Conservation (phyloP, 2,113 vertebrate genomes). For the Gymnogyps californianus region DNA sequence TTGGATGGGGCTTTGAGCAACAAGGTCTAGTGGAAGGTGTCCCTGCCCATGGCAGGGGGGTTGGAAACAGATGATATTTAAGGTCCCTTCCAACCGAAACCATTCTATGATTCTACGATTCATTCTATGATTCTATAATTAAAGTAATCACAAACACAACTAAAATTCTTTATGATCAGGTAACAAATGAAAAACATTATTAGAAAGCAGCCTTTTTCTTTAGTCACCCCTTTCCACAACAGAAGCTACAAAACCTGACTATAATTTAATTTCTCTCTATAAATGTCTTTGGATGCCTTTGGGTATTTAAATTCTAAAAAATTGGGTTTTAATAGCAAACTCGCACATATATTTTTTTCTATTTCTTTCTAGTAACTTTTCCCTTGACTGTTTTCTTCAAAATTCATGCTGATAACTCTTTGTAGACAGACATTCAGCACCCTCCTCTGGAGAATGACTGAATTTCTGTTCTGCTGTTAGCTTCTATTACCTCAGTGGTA, state of each 20-base stretch:
- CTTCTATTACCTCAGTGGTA: not conserved
- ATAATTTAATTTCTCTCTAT: not conserved
- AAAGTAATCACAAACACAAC: not conserved
- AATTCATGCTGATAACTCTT: not conserved
- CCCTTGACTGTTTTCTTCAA: not conserved
- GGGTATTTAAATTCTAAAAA: not conserved
- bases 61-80: too few relatives aligned
- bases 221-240: not conserved
- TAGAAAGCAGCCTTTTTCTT: not conserved
- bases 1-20: too few relatives aligned
- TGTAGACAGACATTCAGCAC: conserved; percentile 17
- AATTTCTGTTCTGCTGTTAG: conserved; percentile 6
- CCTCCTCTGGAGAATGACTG: conserved; percentile 40
- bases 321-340: not conserved
- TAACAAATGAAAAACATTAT: not conserved
- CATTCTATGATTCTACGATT: too few relatives aligned
- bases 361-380: not conserved
- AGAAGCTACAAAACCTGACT: not conserved
- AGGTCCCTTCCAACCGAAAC: too few relatives aligned
- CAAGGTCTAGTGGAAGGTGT: too few relatives aligned
- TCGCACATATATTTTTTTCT: not conserved
- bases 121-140: not conserved
- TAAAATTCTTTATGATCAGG: not conserved
- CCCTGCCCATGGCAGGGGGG: too few relatives aligned
- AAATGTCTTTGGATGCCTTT: not conserved